phyloP scores from a whole-genome alignment of 2,113 vertebrate genomes.

The Guaruba guarouba region DNA sequence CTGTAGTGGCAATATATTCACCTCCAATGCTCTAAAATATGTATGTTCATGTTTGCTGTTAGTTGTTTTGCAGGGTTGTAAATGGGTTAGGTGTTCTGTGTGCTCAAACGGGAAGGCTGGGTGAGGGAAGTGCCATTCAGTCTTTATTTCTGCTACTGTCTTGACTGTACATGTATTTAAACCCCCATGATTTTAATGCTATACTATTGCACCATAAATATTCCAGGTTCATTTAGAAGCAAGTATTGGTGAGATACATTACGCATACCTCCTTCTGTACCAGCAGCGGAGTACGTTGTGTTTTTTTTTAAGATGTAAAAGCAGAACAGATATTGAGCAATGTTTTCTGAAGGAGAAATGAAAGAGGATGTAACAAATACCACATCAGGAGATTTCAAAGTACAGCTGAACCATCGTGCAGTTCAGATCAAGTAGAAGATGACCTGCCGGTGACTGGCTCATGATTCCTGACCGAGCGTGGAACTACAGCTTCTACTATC shows the following conservation, averaged over 20 bases:
- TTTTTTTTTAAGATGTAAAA: not conserved
- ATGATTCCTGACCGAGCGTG: accelerated
- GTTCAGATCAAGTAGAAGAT: not conserved
- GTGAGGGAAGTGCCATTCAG: not conserved
- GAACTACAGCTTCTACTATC: not conserved
- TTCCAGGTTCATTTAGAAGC: not conserved
- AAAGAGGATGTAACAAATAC: not conserved
- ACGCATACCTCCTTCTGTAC: not conserved
- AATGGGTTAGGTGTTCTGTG: not conserved
- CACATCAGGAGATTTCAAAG: not conserved
- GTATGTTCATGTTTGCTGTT: accelerated
- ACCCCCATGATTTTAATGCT: not conserved
- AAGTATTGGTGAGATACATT: not conserved
- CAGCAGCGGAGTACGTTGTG: not conserved
- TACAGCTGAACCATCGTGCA: accelerated
- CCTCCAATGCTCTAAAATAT: accelerated
- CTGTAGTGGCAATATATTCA: not conserved
- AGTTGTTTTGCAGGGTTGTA: not conserved
- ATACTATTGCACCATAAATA: accelerated
- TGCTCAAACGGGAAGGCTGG: not conserved
- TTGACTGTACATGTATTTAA: not conserved
- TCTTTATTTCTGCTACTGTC: not conserved
- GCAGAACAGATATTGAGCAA: not conserved
- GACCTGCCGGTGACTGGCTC: not conserved
- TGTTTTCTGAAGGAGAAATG: not conserved